Evolutionary conservation across 1,140 invertebrate genomes (phyloP).

Genomic region (Trichonephila clavata): DNA sequence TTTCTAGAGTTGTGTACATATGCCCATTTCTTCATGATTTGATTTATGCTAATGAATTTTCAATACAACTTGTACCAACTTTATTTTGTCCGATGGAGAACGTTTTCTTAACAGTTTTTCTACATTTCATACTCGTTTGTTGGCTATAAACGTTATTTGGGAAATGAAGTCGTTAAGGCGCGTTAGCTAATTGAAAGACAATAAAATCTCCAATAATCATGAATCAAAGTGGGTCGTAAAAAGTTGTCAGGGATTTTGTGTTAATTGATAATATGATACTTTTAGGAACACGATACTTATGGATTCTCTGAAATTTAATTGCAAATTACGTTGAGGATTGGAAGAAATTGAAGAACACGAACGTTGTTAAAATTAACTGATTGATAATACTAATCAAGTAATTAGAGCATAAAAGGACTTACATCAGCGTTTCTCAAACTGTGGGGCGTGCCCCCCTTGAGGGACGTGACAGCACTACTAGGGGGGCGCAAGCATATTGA

Average conservation of each 20-base stretch:
- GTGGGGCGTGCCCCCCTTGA: too few relatives aligned
- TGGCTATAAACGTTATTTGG: not conserved
- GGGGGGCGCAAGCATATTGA: too few relatives aligned
- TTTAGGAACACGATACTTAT: too few relatives aligned
- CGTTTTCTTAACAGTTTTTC: not conserved
- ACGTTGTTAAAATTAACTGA: too few relatives aligned
- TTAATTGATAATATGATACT: too few relatives aligned
- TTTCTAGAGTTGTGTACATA: not conserved
- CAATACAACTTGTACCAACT: slow-evolving; percentile 22
- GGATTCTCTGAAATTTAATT: too few relatives aligned
- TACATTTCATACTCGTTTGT: not conserved
- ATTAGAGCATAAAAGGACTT: too few relatives aligned
- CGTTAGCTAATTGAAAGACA: slow-evolving; percentile 27
- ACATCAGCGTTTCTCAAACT: too few relatives aligned
- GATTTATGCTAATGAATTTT: slow-evolving; percentile 29
- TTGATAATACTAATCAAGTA: too few relatives aligned
- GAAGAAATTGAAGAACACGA: too few relatives aligned
- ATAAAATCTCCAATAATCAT: not conserved
- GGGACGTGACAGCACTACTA: too few relatives aligned
- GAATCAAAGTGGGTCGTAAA: not conserved
- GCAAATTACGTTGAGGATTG: too few relatives aligned
- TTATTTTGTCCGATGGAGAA: not conserved
- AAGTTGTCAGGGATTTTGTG: not conserved
- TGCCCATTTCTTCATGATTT: not conserved
- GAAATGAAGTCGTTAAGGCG: not conserved